Evolutionary conservation across 2,797 vertebrate genomes (phyloP).

Genomic region (Carcharodon carcharias): DNA sequence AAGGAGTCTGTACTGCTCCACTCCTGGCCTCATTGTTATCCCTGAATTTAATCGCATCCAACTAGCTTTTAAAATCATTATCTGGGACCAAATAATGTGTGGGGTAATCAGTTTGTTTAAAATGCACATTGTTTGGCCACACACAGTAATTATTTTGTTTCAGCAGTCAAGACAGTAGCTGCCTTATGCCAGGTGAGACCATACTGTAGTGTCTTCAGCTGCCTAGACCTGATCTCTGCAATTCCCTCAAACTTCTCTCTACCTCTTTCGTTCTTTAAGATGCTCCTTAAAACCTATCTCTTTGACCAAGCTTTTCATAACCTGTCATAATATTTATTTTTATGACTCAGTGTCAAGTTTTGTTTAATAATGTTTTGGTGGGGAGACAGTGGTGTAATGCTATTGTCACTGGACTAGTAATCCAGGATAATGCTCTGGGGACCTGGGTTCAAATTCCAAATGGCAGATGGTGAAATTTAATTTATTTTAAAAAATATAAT

Average conservation of each 20-base stretch:
- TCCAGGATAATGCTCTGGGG: too few species aligned
- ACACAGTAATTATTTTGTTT: constrained; percentile 44
- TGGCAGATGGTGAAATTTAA: too few species aligned
- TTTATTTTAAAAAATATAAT: too few species aligned
- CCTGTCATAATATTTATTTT: not conserved
- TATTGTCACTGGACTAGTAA: too few species aligned
- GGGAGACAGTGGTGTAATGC: too few species aligned
- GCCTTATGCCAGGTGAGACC: constrained; percentile 51
- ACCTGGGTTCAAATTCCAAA: too few species aligned
- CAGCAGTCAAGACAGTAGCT: constrained; percentile 48
- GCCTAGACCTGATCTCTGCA: not conserved
- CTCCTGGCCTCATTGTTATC: too few species aligned
- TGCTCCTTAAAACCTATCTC: not conserved
- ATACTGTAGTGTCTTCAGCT: constrained; percentile 37
- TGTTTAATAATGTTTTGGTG: not conserved
- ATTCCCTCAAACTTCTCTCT: not conserved
- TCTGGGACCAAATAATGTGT: constrained; percentile 46
- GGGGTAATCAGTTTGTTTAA: constrained; percentile 42
- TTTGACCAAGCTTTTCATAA: not conserved
- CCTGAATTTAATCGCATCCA: not conserved
- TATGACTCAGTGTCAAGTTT: not conserved
- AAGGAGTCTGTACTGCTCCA: too few species aligned
- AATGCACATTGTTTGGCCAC: constrained; percentile 43
- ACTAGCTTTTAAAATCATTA: constrained; percentile 44
- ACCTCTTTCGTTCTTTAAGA: not conserved